phyloP scores from a whole-genome alignment of 2,797 vertebrate genomes.

The Natrix natrix region DNA sequence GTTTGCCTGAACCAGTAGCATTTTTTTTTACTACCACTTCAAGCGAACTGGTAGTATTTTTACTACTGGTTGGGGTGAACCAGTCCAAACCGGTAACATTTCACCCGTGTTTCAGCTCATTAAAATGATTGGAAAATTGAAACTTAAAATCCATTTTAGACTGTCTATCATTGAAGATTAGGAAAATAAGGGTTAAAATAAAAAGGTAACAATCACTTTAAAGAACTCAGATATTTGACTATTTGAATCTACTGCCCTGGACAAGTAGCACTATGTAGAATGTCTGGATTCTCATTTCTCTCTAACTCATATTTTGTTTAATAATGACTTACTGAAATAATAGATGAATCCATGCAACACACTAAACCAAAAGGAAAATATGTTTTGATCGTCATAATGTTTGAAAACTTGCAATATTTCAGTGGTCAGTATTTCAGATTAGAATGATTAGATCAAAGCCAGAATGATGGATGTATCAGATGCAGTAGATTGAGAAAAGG shows the following conservation, averaged over 20 bases:
- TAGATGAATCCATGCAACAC: neutral
- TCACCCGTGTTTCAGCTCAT: neutral
- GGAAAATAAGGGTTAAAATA: slow-evolving; percentile 18
- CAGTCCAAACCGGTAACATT: too few relatives aligned
- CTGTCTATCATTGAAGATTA: slow-evolving; percentile 26
- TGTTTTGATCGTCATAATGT: neutral
- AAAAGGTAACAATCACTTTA: neutral
- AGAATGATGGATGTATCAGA: neutral
- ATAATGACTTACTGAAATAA: neutral
- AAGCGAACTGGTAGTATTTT: too few relatives aligned
- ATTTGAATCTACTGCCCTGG: neutral
- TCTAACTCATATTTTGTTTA: neutral
- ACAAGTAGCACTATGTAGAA: neutral
- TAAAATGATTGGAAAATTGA: slow-evolving; percentile 20
- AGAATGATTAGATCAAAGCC: neutral
- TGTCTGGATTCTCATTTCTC: neutral
- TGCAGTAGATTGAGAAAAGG: neutral
- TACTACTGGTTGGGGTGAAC: too few relatives aligned
- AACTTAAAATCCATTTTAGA: slow-evolving; percentile 18
- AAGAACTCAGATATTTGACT: neutral
- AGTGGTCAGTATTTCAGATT: neutral
- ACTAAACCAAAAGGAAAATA: neutral
- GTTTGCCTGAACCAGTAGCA: too few relatives aligned
- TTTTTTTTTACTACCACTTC: too few relatives aligned
- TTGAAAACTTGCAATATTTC: neutral